Evolutionary conservation across 2,797 vertebrate species (phyloP).

Genomic region (Xiphorhynchus erythropygius): DNA sequence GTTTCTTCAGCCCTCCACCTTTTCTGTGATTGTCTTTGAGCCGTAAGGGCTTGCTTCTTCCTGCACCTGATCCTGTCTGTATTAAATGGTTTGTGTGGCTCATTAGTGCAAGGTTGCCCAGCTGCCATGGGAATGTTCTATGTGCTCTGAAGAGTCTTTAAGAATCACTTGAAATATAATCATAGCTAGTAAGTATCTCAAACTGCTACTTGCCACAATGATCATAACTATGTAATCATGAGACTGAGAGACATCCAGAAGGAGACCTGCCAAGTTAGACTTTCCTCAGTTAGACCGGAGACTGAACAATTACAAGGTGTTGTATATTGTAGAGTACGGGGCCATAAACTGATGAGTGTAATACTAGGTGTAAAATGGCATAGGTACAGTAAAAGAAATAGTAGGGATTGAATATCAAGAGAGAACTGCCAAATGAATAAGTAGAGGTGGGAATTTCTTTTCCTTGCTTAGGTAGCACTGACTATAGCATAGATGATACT

Average conservation of each 20-base stretch:
- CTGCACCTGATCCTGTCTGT: background rate
- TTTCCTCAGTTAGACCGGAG: background rate
- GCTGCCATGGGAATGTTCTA: background rate
- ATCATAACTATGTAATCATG: background rate
- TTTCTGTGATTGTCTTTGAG: background rate
- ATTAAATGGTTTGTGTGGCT: background rate
- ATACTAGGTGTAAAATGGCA: background rate
- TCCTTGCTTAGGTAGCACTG: background rate
- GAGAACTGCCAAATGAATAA: background rate
- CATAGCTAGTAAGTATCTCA: background rate
- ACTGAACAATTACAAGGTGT: background rate
- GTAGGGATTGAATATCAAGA: background rate
- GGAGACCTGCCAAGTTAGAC: background rate
- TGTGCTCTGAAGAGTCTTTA: background rate
- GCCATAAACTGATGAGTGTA: background rate
- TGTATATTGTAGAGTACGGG: background rate
- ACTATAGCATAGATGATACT: background rate
- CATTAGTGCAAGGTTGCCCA: background rate
- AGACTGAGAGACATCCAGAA: background rate
- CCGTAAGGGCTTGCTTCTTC: background rate
- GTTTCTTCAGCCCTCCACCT: background rate
- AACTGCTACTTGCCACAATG: rapidly evolving
- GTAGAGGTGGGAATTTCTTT: background rate
- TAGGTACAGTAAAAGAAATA: background rate
- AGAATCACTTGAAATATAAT: background rate